Base-by-base conservation (phyloP, 2,888 invertebrate species). In the Scaptomyza tumidula region DNA sequence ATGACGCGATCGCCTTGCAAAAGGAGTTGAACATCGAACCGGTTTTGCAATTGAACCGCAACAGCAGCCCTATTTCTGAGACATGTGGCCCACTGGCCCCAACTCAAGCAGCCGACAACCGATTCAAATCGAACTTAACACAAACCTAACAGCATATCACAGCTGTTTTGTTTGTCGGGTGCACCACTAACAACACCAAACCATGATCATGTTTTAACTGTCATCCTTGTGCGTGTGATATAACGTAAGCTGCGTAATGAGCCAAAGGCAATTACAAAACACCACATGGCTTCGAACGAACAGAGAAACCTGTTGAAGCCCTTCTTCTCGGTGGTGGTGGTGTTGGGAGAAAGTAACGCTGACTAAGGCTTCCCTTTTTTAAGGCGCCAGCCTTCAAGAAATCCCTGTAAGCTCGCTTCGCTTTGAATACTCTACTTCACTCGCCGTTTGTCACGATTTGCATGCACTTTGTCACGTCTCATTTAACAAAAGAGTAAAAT, bases 231-330 rank as follows among this genome's bases (percentile, higher is more conserved):
- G 16, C 53, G 67, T 50, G 85, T 86, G 89, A 86, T 86, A 86
- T 88, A 84, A 88, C 87, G 69, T 75, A 66, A 65, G 66, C 81
- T 58, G 69, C 73, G 74, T 87, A 87, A 89, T 87, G 83, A 85
- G 78, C 80, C 74, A 54, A 53, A 69, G 69, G 56, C 82, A 89
- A 84, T 81, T 84, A 78, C 76, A 74, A 74, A 72, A 76, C 55
- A 53, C 66, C 75, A 77, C 85, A 77, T 82, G 84, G 80, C 83
- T 80, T 68, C 83, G 68, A 75, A 35, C 62, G 3, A n/a, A n/a
- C 1, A 19, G 33, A 29, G 80, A 86, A 86, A 85, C 85, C 80
- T 86, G 85, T 86, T 24, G 66, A 63, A 73, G 65, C 75, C 67
- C 73, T 71, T 55, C 61, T 54, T 13, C 16, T 6, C 16, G 31